These are phyloP conservation scores for Lepas anatifera DNA, from an alignment of 2,888 invertebrate genomes.

Conservation along the genomic window DNA sequence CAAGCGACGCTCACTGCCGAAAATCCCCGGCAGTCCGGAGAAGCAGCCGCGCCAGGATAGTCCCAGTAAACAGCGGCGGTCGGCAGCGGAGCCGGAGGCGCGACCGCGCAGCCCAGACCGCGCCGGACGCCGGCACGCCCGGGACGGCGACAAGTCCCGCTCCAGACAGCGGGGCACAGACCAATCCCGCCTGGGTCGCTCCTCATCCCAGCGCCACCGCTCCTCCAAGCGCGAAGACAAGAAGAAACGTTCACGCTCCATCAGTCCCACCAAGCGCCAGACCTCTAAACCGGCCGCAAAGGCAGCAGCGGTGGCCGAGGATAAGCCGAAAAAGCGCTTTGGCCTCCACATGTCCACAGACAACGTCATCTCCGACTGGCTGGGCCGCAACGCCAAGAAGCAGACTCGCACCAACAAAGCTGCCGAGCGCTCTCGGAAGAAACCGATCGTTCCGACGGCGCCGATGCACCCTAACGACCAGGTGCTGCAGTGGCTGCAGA, in stretches of 20 bases:
- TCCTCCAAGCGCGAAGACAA: not conserved
- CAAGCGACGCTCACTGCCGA: not conserved
- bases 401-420: not conserved
- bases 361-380: conserved; percentile 4
- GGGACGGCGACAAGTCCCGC: not conserved
- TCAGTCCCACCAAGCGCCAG: not conserved
- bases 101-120: not conserved
- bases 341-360: not conserved
- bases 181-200: not conserved
- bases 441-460: conserved; percentile 2
- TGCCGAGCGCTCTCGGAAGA: not conserved
- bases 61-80: not conserved
- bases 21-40: not conserved
- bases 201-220: not conserved
- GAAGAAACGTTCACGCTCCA: conserved; percentile 1
- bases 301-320: not conserved
- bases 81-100: not conserved
- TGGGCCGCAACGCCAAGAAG: not conserved
- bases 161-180: not conserved
- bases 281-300: not conserved
- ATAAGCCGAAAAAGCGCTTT: not conserved
- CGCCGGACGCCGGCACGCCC: not conserved
- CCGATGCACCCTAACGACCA: conserved; percentile 9
- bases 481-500: conserved; percentile 3
- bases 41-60: not conserved